Evolutionary conservation across 1,140 invertebrate genomes (phyloP).

Genomic region (Wiebesia pumilae): DNA sequence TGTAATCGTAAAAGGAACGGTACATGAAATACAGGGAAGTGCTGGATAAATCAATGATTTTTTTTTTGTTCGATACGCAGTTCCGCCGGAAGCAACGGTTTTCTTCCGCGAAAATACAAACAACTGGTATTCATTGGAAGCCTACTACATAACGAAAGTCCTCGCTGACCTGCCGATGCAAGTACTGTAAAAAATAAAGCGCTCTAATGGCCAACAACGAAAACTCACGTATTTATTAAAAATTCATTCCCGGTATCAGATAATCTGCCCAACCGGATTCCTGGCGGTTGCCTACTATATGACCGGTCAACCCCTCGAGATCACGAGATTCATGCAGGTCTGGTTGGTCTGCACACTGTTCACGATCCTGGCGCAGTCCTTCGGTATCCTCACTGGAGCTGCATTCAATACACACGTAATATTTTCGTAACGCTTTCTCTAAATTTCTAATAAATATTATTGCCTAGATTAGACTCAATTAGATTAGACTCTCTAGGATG

Average conservation of each 20-base stretch:
- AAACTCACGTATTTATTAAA: background rate
- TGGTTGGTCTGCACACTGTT: conserved; percentile 83
- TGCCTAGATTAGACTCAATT: too few species aligned
- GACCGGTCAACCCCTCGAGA: conserved; percentile 86
- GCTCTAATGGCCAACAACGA: conserved; percentile 6
- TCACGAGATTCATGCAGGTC: conserved; percentile 80
- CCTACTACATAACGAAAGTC: conserved; percentile 91
- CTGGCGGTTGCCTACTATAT: conserved; percentile 86
- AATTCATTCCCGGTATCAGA: conserved; percentile 71
- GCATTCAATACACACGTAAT: conserved; percentile 80
- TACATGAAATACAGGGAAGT: too few species aligned
- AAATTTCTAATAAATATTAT: too few species aligned
- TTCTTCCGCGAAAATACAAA: conserved; percentile 92
- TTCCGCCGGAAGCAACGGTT: conserved; percentile 89
- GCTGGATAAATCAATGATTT: conserved; percentile 5
- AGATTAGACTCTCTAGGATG: too few species aligned
- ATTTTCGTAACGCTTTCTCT: background rate
- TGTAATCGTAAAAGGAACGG: too few species aligned
- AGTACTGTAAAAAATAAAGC: conserved; percentile 73
- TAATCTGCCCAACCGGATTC: conserved; percentile 84
- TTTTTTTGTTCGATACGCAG: conserved; percentile 71
- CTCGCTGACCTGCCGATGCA: conserved; percentile 90
- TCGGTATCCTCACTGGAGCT: conserved; percentile 86
- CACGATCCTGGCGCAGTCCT: conserved; percentile 85
- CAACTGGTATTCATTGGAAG: conserved; percentile 90